These are phyloP conservation scores for Epinephelus moara DNA, from an alignment of 2,113 vertebrate species.

Conservation along the genomic window DNA sequence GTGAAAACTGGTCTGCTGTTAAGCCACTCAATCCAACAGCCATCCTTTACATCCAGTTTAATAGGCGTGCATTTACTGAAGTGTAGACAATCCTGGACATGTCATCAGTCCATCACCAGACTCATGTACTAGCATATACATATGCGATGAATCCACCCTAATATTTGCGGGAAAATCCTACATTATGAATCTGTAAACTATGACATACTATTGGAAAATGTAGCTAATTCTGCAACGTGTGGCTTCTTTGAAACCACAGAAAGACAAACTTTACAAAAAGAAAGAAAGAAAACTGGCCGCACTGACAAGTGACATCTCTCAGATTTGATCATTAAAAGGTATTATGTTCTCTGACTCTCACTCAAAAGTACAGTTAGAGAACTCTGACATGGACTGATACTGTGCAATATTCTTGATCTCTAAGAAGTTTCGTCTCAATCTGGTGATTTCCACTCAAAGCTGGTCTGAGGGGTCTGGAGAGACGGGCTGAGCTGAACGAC, in stretches of 20 bases:
- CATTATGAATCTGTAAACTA: too few relatives aligned
- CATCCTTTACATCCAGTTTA: too few relatives aligned
- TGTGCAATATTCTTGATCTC: not conserved
- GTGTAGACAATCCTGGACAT: not conserved
- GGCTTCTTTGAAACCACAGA: not conserved
- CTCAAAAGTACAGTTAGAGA: not conserved
- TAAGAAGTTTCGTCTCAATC: conserved; percentile 14
- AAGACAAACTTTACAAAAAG: not conserved
- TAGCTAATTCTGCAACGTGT: not conserved
- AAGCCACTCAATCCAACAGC: too few relatives aligned
- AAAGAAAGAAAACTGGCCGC: not conserved
- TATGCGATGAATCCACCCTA: too few relatives aligned
- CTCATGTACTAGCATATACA: too few relatives aligned
- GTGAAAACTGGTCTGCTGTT: too few relatives aligned
- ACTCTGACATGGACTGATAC: not conserved
- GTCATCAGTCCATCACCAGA: not conserved
- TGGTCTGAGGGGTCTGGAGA: conserved; percentile 23
- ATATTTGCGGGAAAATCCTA: too few relatives aligned
- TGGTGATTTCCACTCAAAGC: conserved; percentile 24
- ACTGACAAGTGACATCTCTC: not conserved
- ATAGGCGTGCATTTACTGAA: too few relatives aligned
- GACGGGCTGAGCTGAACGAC: conserved; percentile 10
- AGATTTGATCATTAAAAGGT: not conserved
- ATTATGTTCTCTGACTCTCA: not conserved
- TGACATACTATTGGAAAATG: not conserved